Conservation (phyloP, 2,888 invertebrate species). For the Noctua fimbriata region DNA sequence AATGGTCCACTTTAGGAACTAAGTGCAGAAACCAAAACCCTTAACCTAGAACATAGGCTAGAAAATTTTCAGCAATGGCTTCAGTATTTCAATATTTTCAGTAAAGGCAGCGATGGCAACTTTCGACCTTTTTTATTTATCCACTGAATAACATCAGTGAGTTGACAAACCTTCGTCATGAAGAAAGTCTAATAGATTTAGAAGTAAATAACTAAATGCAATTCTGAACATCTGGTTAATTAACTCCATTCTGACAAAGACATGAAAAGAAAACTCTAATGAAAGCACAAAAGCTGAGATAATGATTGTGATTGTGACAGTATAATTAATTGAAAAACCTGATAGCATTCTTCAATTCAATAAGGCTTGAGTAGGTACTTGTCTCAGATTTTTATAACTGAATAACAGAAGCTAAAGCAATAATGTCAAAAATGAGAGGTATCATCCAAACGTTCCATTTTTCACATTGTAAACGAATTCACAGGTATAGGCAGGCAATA, state of each 20-base stretch:
- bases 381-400: background rate
- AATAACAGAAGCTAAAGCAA: background rate
- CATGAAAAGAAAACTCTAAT: conserved; percentile 11
- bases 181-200: background rate
- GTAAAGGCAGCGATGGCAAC: background rate
- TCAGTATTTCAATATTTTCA: background rate
- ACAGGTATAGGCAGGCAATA: conserved; percentile 43
- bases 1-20: too few species aligned
- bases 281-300: conserved; percentile 17
- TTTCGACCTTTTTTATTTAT: background rate
- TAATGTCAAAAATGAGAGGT: conserved; percentile 8
- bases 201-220: background rate
- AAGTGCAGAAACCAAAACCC: too few species aligned
- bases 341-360: conserved; percentile 9
- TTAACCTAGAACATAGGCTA: background rate
- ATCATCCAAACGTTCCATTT: conserved; percentile 20
- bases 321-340: conserved; percentile 36
- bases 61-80: background rate
- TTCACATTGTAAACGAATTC: conserved; percentile 51
- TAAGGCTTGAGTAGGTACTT: background rate
- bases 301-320: conserved; percentile 16
- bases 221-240: conserved; percentile 18
- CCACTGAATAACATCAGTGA: background rate
- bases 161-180: background rate
- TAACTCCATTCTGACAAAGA: conserved; percentile 16